phyloP scores from a whole-genome alignment of 1,140 invertebrate genomes.

The Drosophila sproati region DNA sequence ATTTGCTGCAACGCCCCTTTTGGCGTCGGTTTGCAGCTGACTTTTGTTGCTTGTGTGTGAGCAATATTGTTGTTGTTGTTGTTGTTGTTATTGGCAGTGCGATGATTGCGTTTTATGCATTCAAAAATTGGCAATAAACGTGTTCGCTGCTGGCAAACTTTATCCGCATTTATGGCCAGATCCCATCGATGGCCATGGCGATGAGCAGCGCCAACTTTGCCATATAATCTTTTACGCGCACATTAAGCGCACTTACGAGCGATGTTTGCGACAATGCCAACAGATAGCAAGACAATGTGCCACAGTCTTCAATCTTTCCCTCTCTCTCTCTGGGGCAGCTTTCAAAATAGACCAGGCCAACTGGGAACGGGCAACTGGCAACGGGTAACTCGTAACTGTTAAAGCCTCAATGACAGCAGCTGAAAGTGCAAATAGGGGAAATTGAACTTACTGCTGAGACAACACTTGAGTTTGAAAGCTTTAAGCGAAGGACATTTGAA shows the following conservation, averaged over 20 bases:
- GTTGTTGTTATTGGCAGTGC: slow-evolving; percentile 56
- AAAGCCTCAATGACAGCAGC: slow-evolving; percentile 41
- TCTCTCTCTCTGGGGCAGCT: no score
- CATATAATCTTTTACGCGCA: slow-evolving; percentile 78
- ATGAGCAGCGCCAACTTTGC: slow-evolving; percentile 67
- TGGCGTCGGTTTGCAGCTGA: background rate
- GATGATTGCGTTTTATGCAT: slow-evolving; percentile 73
- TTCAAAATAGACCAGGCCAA: background rate
- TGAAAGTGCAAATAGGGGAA: slow-evolving; percentile 28
- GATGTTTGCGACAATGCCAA: slow-evolving; percentile 42
- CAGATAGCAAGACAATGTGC: slow-evolving; percentile 33
- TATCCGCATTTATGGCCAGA: slow-evolving; percentile 51
- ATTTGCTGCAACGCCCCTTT: background rate
- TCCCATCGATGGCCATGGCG: slow-evolving; percentile 13
- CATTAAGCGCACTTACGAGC: slow-evolving; percentile 73
- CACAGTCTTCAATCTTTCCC: background rate
- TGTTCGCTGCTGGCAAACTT: slow-evolving; percentile 60
- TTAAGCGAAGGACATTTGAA: no score
- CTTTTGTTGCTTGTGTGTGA: slow-evolving; percentile 35
- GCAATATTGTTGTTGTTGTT: slow-evolving; percentile 43
- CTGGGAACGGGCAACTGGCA: slow-evolving; percentile 12
- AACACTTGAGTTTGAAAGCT: background rate
- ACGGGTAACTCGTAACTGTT: background rate
- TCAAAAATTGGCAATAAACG: slow-evolving; percentile 81
- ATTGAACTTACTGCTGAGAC: background rate